phyloP scores from a whole-genome alignment of 2,888 invertebrate genomes.

The Xestia ashworthii region DNA sequence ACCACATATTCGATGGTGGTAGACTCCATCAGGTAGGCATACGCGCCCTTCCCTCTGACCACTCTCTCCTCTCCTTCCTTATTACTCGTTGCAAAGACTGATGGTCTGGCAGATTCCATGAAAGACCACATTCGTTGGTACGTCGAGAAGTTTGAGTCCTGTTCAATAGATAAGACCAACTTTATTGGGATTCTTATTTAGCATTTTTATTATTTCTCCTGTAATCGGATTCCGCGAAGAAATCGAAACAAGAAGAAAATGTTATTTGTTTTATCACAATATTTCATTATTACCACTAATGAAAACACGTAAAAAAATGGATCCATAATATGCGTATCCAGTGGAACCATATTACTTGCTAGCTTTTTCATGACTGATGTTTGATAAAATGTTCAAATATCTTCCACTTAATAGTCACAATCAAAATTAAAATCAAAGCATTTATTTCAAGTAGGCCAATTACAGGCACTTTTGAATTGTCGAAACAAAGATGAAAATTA shows the following conservation, averaged over 20 bases:
- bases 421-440: no score
- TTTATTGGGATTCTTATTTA: background rate
- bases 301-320: background rate
- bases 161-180: constrained; percentile 10
- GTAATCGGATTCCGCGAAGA: background rate
- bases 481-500: no score
- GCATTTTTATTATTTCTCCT: background rate
- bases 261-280: background rate
- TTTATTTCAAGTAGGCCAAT: no score
- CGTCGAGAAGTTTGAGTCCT: constrained; percentile 98
- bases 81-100: constrained; percentile 96
- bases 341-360: background rate
- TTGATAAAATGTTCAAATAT: background rate
- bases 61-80: constrained; percentile 98
- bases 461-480: no score
- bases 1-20: constrained; percentile 98
- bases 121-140: constrained; percentile 99
- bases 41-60: constrained; percentile 95
- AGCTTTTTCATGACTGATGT: background rate
- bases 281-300: background rate
- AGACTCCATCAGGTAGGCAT: constrained; percentile 99
- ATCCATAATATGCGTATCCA: background rate
- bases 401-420: background rate
- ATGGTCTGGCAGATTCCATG: constrained; percentile 97
- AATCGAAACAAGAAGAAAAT: background rate